Percentiles rank a stretch among this genome's conserved stretches.
Conservation (phyloP, 2,113 vertebrate species). For the Thryonomys swinderianus region DNA sequence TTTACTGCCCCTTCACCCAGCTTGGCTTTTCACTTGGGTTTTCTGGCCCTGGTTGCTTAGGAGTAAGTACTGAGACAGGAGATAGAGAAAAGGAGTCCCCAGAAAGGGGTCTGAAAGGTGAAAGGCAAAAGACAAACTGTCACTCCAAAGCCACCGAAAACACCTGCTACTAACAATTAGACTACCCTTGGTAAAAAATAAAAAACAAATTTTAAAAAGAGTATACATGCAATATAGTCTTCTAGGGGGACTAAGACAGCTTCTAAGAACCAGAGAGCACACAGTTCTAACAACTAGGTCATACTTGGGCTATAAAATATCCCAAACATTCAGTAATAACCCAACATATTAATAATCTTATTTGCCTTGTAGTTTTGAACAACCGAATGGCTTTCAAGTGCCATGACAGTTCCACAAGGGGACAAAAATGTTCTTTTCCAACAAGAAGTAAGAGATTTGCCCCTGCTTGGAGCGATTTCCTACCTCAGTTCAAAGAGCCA, state of each 20-base stretch:
- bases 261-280: neutral
- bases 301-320: neutral
- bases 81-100: neutral
- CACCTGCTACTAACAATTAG: neutral
- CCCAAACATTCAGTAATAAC: neutral
- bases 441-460: neutral
- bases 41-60: neutral
- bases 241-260: neutral
- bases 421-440: neutral
- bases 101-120: neutral
- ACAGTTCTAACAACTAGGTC: neutral
- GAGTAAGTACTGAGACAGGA: neutral
- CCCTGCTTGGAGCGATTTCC: neutral
- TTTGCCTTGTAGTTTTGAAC: neutral
- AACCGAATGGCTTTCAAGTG: neutral
- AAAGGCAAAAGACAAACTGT: neutral
- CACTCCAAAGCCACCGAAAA: neutral
- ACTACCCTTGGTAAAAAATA: neutral
- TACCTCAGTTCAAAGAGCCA: neutral
- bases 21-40: neutral
- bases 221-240: neutral
- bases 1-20: neutral
- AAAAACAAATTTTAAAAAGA: neutral
- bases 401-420: neutral
- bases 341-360: neutral